Evolutionary conservation across 2,113 vertebrate genomes (phyloP).

Genomic region (Cyanistes caeruleus): DNA sequence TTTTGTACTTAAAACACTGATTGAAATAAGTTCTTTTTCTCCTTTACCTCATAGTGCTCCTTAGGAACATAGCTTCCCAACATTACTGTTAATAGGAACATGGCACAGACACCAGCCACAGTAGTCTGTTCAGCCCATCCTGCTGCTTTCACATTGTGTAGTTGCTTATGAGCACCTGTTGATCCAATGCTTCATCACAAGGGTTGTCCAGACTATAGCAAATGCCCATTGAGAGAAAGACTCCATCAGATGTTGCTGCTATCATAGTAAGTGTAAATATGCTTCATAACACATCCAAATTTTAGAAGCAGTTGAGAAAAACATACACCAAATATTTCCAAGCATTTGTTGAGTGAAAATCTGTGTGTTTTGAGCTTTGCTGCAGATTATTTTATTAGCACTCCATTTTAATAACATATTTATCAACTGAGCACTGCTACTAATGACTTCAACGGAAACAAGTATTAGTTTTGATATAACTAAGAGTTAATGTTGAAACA

Average conservation of each 20-base stretch:
- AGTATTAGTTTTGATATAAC: not conserved
- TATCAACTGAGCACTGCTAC: not conserved
- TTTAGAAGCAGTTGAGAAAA: not conserved
- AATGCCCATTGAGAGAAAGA: not conserved
- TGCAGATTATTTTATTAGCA: not conserved
- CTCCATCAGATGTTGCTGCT: not conserved
- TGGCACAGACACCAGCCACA: fast-evolving
- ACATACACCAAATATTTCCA: not conserved
- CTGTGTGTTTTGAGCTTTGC: not conserved
- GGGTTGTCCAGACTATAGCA: not conserved
- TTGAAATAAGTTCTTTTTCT: not conserved
- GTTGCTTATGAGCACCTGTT: not conserved
- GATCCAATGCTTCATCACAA: not conserved
- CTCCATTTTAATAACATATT: not conserved
- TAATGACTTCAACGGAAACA: not conserved
- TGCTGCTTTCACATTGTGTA: not conserved
- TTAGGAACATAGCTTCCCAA: no score
- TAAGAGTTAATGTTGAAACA: not conserved
- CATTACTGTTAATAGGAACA: not conserved
- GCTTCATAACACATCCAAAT: not conserved
- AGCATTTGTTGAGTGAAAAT: not conserved
- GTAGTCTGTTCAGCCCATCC: not conserved
- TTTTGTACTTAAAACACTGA: not conserved
- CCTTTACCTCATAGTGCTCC: not conserved
- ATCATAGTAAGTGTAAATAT: not conserved